Evolutionary conservation across 2,113 vertebrate genomes (phyloP).

Genomic region (Gila orcuttii): DNA sequence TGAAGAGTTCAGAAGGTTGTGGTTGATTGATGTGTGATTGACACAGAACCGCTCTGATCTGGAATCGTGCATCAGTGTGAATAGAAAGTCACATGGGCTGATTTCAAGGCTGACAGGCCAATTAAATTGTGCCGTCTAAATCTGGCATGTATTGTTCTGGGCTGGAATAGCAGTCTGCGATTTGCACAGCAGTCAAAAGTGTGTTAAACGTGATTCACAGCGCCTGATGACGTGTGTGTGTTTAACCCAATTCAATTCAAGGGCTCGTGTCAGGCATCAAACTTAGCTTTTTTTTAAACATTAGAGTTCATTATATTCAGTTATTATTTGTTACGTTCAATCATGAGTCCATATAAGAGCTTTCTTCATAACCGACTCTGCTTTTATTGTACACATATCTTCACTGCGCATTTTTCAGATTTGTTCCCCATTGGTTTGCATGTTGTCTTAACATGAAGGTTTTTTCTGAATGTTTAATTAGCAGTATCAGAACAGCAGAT

Average conservation of each 20-base stretch:
- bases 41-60: neutral
- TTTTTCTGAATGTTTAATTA: too few species aligned
- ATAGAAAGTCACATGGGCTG: neutral
- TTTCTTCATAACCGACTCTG: too few species aligned
- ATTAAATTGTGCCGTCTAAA: constrained; percentile 26
- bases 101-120: constrained; percentile 37
- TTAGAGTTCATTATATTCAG: too few species aligned
- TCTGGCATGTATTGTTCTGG: constrained; percentile 49
- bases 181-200: constrained; percentile 48
- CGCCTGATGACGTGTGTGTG: neutral
- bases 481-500: too few species aligned
- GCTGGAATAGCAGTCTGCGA: constrained; percentile 26
- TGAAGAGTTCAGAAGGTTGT: neutral
- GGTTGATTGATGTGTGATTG: neutral
- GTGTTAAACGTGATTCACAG: constrained; percentile 37
- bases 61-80: neutral
- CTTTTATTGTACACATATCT: too few species aligned
- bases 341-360: too few species aligned
- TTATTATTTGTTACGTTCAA: too few species aligned
- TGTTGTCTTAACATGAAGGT: too few species aligned
- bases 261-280: too few species aligned
- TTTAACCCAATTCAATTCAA: neutral
- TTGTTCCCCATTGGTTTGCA: too few species aligned
- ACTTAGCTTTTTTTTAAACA: too few species aligned
- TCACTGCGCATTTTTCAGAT: too few species aligned